These are phyloP conservation scores for Platycheirus albimanus DNA, from an alignment of 2,888 invertebrate species.

Conservation along the genomic window DNA sequence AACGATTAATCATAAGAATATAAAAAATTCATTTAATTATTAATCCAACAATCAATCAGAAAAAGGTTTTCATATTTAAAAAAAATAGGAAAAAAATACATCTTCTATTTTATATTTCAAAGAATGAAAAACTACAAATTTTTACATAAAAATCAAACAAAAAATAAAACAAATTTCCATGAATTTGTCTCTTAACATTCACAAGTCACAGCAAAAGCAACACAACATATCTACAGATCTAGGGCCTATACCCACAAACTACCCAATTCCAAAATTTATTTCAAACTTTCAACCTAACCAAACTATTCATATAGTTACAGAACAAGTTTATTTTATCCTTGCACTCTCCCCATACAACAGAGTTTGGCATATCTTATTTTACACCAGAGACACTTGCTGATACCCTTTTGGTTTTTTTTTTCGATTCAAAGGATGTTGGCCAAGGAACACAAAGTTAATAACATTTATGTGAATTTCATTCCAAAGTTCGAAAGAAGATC, in stretches of 20 bases:
- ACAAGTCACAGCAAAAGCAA: not conserved
- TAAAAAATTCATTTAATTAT: no score
- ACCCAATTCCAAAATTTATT: conserved; percentile 1
- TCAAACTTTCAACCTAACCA: conserved; percentile 7
- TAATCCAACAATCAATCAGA: no score
- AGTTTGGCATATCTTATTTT: not conserved
- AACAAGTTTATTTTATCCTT: conserved; percentile 3
- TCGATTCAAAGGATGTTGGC: conserved; percentile 1
- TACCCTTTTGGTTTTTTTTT: conserved; percentile 9
- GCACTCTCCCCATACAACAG: not conserved
- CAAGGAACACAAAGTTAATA: conserved; percentile 25
- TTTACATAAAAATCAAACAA: not conserved
- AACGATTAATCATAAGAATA: no score
- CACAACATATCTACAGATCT: not conserved
- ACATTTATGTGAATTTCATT: conserved; percentile 23
- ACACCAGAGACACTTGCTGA: conserved; percentile 14
- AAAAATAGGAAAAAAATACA: no score
- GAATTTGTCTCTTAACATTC: not conserved
- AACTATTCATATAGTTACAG: not conserved
- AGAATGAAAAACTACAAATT: no score
- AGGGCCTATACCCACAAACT: not conserved
- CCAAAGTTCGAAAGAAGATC: conserved; percentile 1
- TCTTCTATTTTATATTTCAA: no score
- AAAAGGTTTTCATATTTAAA: no score
- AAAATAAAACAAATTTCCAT: not conserved